Evolutionary conservation across 2,797 vertebrate genomes (phyloP), one percentile per base, ranked within the genome.

Genomic region (Sebastolobus altivelis): DNA sequence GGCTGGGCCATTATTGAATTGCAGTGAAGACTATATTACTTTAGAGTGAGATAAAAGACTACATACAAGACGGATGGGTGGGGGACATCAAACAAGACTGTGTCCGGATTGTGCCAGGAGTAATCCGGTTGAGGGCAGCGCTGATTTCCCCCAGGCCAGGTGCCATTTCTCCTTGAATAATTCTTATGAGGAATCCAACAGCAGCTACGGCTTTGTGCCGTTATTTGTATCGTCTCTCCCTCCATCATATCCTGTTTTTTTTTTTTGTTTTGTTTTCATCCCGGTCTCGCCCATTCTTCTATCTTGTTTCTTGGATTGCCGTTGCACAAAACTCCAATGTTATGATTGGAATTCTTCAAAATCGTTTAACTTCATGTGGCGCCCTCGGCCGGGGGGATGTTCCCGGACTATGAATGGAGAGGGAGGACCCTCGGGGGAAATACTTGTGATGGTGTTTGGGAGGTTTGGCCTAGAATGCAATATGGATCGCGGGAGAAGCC

Each of bases 31-130:
- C 97, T 97, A 96, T 97, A 97, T 97, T 97, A 97, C 97, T 98
- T 98, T 96, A 97, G 98, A 98, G 97, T 96, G 96, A 98, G 97
- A 99, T 98, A 97, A 98, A 99, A 99, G 97, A 96, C 97, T 97
- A 96, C 95, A 96, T 96, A 96, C 96, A 97, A 97, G 97, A 98
- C 95, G 96, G 98, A 99, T 98, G 96, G 97, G 96, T 94, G 95
- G 96, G 93, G 96, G 95, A 98, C 98, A 99, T 99, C 98, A 99
- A 99, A 99, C 96, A 97, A 95, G 97, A 95, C 95, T 94, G 95
- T 96, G 96, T 97, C 97, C 97, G 95, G 95, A 95, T 96, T 96
- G 96, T 98, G 97, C 96, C 97, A 97, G 96, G 96, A 97, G 96
- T 96, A 98, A 98, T 98, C 96, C 97, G 94, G 95, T 95, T 96